Percentiles rank a stretch among this genome's conserved stretches.
Conservation (phyloP, 2,797 vertebrate genomes). For the Prionace glauca region DNA sequence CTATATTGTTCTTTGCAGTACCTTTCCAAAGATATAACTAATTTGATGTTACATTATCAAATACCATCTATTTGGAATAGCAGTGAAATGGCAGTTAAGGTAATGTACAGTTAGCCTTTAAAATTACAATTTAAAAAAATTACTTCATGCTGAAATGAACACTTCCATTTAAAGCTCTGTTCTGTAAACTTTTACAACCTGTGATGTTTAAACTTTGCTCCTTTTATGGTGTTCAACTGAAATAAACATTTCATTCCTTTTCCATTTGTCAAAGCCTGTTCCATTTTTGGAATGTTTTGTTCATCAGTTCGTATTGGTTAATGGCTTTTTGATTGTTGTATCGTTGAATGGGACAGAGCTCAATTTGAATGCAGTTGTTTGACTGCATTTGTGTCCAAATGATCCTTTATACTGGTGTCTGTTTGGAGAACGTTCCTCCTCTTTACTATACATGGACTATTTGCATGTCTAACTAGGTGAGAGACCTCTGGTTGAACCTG, state of each 20-base stretch:
- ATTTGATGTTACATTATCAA: not conserved
- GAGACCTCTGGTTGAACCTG: not conserved
- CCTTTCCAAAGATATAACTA: not conserved
- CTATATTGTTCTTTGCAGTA: not conserved
- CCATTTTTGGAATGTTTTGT: conserved; percentile 32
- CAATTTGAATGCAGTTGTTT: conserved; percentile 9
- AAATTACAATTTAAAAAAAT: not conserved
- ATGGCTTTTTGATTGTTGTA: not conserved
- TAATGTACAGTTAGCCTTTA: not conserved
- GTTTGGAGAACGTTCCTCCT: conserved; percentile 9
- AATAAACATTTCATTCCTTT: conserved; percentile 31
- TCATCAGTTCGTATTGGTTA: conserved; percentile 15
- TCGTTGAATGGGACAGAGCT: not conserved
- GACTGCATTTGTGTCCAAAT: conserved; percentile 13
- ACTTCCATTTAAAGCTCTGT: conserved; percentile 24
- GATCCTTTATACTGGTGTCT: conserved; percentile 3
- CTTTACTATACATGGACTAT: conserved; percentile 16
- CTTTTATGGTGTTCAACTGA: conserved; percentile 31
- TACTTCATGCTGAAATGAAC: not conserved
- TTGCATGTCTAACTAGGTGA: conserved; percentile 20
- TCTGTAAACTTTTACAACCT: not conserved
- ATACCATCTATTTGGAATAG: not conserved
- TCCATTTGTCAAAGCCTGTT: conserved; percentile 15
- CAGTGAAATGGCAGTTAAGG: not conserved
- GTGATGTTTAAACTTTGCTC: not conserved